phyloP scores from a whole-genome alignment of 2,113 vertebrate species.

The Vanacampus margaritifer region DNA sequence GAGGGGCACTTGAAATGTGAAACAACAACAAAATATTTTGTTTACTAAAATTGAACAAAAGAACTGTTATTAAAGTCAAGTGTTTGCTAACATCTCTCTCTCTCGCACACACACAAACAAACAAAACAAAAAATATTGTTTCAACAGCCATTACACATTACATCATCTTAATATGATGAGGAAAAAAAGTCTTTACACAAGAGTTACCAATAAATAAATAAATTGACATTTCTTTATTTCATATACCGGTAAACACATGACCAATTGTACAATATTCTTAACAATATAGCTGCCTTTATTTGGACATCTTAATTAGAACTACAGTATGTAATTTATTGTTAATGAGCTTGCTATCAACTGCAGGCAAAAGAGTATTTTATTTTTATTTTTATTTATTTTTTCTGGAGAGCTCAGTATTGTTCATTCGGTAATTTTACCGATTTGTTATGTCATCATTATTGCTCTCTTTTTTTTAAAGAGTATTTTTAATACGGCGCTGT shows the following conservation, averaged over 20 bases:
- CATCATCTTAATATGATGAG: too few species aligned
- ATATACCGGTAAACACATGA: neutral
- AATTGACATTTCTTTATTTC: too few species aligned
- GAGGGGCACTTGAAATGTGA: conserved; percentile 49
- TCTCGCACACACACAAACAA: conserved; percentile 4
- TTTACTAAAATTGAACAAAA: conserved; percentile 62
- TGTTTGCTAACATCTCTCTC: conserved; percentile 22
- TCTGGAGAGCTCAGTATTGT: too few species aligned
- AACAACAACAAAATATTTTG: conserved; percentile 62
- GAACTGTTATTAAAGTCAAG: conserved; percentile 29
- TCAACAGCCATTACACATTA: neutral
- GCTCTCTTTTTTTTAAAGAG: too few species aligned
- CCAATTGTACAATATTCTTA: neutral
- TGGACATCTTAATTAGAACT: neutral
- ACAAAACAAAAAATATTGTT: neutral
- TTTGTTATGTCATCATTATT: too few species aligned
- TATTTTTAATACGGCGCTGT: conserved; percentile 35
- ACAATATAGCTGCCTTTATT: neutral
- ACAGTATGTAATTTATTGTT: neutral
- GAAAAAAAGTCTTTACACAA: too few species aligned
- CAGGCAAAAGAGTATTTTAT: conserved; percentile 14
- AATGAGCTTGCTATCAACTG: neutral
- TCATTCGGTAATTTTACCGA: too few species aligned
- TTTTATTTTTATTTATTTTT: too few species aligned
- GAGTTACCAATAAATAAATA: too few species aligned